Evolutionary conservation across 1,140 invertebrate species (phyloP).

Genomic region (Portunus trituberculatus): DNA sequence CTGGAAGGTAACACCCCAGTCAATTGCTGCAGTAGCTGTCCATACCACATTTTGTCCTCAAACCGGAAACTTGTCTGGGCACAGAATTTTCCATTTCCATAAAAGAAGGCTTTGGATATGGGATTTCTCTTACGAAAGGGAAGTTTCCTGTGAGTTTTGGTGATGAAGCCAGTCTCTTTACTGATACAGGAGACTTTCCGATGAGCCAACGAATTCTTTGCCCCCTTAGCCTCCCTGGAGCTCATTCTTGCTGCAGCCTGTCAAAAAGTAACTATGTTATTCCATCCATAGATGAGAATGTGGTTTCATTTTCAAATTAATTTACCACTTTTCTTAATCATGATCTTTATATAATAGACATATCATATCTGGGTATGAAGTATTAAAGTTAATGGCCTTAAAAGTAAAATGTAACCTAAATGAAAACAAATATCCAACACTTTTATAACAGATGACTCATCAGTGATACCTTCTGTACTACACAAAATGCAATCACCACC

Average conservation of each 20-base stretch:
- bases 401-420: too few relatives aligned
- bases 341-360: not conserved
- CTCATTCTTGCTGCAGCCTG: slow-evolving; percentile 63
- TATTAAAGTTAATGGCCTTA: too few relatives aligned
- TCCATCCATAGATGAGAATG: slow-evolving; percentile 53
- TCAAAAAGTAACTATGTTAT: slow-evolving; percentile 64
- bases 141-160: slow-evolving; percentile 59
- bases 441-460: too few relatives aligned
- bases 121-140: slow-evolving; percentile 36
- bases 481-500: too few relatives aligned
- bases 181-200: slow-evolving; percentile 60
- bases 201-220: slow-evolving; percentile 57
- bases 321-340: not conserved
- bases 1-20: slow-evolving; percentile 43
- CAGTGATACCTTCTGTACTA: too few relatives aligned
- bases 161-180: slow-evolving; percentile 56
- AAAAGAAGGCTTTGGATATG: slow-evolving; percentile 55
- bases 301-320: not conserved
- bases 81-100: slow-evolving; percentile 62
- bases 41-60: slow-evolving; percentile 63
- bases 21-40: slow-evolving; percentile 54
- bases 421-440: too few relatives aligned
- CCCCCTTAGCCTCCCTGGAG: slow-evolving; percentile 59
- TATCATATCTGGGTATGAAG: too few relatives aligned
- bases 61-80: slow-evolving; percentile 57